A percentile compares a stretch with the other conserved stretches of the same genome.
phyloP scores from a whole-genome alignment of 2,888 invertebrate species.

The Latheticus oryzae region DNA sequence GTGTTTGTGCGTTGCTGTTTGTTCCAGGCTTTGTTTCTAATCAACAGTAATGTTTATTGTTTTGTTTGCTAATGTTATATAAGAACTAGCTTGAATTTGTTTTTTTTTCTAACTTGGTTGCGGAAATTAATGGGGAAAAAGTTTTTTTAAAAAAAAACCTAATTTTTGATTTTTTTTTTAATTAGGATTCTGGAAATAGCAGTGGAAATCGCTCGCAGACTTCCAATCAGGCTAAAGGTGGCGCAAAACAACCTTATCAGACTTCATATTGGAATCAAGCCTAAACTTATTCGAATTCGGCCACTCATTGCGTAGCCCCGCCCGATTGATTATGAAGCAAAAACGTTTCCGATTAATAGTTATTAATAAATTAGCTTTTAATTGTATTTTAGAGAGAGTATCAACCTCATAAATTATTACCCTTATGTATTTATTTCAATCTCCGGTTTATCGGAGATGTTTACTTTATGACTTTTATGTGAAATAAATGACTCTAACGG shows the following conservation, averaged over 20 bases:
- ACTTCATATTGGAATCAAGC: conserved; percentile 75
- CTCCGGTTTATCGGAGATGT: conserved; percentile 41
- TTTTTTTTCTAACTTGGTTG: conserved; percentile 7
- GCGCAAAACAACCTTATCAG: conserved; percentile 73
- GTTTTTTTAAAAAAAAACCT: background rate
- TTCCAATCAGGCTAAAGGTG: conserved; percentile 69
- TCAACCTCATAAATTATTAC: conserved; percentile 53
- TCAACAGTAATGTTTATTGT: conserved; percentile 14
- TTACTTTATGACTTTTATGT: conserved; percentile 50
- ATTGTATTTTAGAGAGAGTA: conserved; percentile 50
- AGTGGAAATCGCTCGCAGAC: conserved; percentile 68
- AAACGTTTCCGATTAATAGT: conserved; percentile 38
- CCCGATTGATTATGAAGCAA: conserved; percentile 20
- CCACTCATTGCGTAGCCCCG: conserved; percentile 54
- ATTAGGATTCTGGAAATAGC: conserved; percentile 71
- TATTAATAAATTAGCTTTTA: conserved; percentile 50
- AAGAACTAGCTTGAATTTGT: background rate
- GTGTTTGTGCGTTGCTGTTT: conserved; percentile 36
- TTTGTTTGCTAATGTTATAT: conserved; percentile 7
- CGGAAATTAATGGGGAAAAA: conserved; percentile 1
- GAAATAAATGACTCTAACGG: conserved; percentile 51
- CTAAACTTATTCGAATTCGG: conserved; percentile 59
- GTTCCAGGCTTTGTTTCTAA: conserved; percentile 30
- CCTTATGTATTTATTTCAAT: conserved; percentile 52
- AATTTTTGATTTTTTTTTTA: conserved; percentile 35